Evolutionary conservation across 2,888 invertebrate genomes (phyloP).

Genomic region (Brachyptera putata): DNA sequence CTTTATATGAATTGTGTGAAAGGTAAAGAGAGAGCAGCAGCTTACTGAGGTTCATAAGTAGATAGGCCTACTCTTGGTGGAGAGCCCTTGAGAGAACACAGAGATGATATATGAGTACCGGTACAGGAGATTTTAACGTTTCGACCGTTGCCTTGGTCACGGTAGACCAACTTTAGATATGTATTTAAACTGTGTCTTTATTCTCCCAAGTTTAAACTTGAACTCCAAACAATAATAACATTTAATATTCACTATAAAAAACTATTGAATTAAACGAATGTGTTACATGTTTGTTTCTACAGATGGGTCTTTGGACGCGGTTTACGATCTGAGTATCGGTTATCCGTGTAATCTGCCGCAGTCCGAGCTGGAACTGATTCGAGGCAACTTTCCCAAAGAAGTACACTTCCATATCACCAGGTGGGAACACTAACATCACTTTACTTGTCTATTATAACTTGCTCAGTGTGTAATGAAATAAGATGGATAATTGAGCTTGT

Average conservation of each 20-base stretch:
- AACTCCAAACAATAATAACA: not conserved
- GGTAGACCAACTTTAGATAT: not conserved
- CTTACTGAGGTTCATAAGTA: too few species aligned
- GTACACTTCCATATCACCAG: constrained; percentile 72
- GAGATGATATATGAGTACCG: too few species aligned
- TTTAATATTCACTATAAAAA: not conserved
- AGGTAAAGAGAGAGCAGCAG: too few species aligned
- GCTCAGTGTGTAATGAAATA: too few species aligned
- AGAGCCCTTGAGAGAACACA: too few species aligned
- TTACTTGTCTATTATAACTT: too few species aligned
- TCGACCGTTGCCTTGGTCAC: too few species aligned
- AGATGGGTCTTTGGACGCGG: constrained; percentile 61
- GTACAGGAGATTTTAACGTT: too few species aligned
- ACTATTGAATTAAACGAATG: not conserved
- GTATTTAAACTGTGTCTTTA: not conserved
- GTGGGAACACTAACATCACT: constrained; percentile 42
- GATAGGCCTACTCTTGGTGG: too few species aligned
- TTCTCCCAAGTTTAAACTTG: not conserved
- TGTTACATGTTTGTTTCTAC: too few species aligned
- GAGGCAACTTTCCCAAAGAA: constrained; percentile 66
- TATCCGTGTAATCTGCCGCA: constrained; percentile 74
- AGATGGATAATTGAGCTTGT: too few species aligned
- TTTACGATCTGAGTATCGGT: constrained; percentile 84
- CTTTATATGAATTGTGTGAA: too few species aligned
- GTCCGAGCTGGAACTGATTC: constrained; percentile 65